Percentiles rank a stretch among this genome's conserved stretches.
These are phyloP conservation scores for Pseudoatta argentina DNA, from an alignment of 1,140 invertebrate genomes.

Conservation along the genomic window DNA sequence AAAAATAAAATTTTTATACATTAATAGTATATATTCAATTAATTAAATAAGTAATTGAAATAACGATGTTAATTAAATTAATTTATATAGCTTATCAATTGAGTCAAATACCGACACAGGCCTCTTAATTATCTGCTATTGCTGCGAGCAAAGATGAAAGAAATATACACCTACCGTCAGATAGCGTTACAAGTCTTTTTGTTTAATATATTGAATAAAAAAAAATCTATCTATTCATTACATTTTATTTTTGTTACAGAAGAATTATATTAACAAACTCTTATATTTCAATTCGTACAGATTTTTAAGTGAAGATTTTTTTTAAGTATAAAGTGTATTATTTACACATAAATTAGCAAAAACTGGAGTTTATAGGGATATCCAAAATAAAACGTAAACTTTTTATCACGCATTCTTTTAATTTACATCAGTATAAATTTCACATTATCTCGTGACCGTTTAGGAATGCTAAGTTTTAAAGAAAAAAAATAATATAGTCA, in stretches of 20 bases:
- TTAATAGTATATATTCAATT: background rate
- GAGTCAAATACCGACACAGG: background rate
- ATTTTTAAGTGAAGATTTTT: background rate
- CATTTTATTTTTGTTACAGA: background rate
- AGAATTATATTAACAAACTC: background rate
- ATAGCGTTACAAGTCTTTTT: slow-evolving; percentile 3
- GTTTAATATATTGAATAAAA: background rate
- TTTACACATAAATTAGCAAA: background rate
- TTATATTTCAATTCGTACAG: background rate
- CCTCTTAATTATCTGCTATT: background rate
- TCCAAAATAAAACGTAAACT: background rate
- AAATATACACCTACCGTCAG: background rate
- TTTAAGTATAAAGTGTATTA: background rate
- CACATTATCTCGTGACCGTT: background rate
- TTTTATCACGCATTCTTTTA: background rate
- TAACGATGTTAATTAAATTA: background rate
- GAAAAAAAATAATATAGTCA: background rate
- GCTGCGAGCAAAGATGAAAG: background rate
- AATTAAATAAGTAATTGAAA: background rate
- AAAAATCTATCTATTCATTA: background rate
- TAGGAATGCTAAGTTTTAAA: background rate
- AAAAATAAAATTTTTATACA: background rate
- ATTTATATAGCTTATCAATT: slow-evolving; percentile 6
- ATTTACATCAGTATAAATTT: background rate
- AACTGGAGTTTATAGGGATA: background rate